Percentiles rank a stretch among this genome's conserved stretches.
Conservation (phyloP, 2,797 vertebrate genomes). For the Microctenopoma steveboyesi region DNA sequence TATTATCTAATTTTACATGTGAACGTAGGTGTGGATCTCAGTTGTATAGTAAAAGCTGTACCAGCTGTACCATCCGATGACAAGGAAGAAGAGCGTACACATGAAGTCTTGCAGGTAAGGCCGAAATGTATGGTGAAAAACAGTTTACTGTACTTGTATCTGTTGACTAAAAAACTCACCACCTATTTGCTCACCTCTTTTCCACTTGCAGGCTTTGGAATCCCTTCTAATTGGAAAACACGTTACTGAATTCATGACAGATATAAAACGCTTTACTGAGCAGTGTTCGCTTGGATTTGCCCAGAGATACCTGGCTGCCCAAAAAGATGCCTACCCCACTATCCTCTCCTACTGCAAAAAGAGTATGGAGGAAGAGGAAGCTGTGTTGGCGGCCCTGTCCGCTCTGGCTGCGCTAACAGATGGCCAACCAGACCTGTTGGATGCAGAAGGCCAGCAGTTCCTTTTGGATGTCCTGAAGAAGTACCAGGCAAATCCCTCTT, state of each 20-base stretch:
- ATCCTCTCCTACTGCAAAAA: slow-evolving; percentile 86
- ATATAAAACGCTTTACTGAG: slow-evolving; percentile 82
- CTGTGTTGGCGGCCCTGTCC: slow-evolving; percentile 75
- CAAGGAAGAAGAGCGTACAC: slow-evolving; percentile 82
- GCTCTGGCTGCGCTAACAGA: slow-evolving; percentile 86
- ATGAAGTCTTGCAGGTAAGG: slow-evolving; percentile 88
- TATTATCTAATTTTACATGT: slow-evolving; percentile 20
- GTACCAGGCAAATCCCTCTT: slow-evolving; percentile 46
- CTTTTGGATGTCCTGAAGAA: slow-evolving; percentile 80
- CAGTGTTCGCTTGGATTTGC: slow-evolving; percentile 88
- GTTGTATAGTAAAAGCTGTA: slow-evolving; percentile 89
- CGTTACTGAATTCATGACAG: slow-evolving; percentile 32
- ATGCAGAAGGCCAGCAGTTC: slow-evolving; percentile 82
- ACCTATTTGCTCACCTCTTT: background rate
- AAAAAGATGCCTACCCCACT: slow-evolving; percentile 89
- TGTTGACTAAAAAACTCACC: background rate
- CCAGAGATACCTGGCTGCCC: slow-evolving; percentile 89
- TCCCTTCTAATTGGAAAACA: slow-evolving; percentile 77
- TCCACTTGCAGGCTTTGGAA: slow-evolving; percentile 82
- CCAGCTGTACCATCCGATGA: slow-evolving; percentile 73
- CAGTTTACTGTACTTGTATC: background rate
- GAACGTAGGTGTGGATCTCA: slow-evolving; percentile 90
- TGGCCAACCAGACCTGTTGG: slow-evolving; percentile 93
- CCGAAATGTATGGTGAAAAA: background rate
- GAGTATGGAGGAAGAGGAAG: slow-evolving; percentile 53